phyloP scores from a whole-genome alignment of 2,888 invertebrate genomes.

The Nemapogon koenigi region DNA sequence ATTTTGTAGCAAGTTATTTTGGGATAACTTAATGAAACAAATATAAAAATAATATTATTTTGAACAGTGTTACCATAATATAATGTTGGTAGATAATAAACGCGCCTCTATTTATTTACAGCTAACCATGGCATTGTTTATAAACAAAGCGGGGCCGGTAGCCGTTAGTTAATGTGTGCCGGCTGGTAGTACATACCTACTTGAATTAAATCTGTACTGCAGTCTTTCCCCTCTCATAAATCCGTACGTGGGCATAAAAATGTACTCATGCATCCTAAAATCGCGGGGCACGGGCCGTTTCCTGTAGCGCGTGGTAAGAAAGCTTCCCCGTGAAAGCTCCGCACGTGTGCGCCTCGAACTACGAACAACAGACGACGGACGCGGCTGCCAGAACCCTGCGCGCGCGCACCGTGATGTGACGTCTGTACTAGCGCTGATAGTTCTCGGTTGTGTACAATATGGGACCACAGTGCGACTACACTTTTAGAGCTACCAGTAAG shows the following conservation, averaged over 20 bases:
- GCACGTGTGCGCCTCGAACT: conserved; percentile 49
- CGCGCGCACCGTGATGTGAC: conserved; percentile 53
- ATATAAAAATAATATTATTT: no score
- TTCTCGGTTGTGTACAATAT: conserved; percentile 21
- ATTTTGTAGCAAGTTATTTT: no score
- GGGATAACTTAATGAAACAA: no score
- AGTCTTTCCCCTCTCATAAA: conserved; percentile 1
- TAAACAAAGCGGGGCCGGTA: no score
- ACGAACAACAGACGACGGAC: no score
- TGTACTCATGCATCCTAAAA: not conserved
- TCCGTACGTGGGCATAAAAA: conserved; percentile 1
- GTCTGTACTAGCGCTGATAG: no score
- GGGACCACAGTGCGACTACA: conserved; percentile 54
- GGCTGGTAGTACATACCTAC: not conserved
- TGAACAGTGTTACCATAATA: no score
- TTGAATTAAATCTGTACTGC: conserved; percentile 3
- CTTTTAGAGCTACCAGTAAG: conserved; percentile 57
- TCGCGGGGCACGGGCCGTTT: conserved; percentile 25
- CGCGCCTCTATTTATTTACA: no score
- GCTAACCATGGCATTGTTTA: no score
- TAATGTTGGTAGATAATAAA: no score
- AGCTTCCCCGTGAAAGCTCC: conserved; percentile 41
- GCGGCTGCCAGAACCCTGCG: conserved; percentile 37
- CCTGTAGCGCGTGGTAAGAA: conserved; percentile 38
- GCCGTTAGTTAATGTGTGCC: no score